phyloP scores from a whole-genome alignment of 2,888 invertebrate genomes.

The Nemoura dubitans region DNA sequence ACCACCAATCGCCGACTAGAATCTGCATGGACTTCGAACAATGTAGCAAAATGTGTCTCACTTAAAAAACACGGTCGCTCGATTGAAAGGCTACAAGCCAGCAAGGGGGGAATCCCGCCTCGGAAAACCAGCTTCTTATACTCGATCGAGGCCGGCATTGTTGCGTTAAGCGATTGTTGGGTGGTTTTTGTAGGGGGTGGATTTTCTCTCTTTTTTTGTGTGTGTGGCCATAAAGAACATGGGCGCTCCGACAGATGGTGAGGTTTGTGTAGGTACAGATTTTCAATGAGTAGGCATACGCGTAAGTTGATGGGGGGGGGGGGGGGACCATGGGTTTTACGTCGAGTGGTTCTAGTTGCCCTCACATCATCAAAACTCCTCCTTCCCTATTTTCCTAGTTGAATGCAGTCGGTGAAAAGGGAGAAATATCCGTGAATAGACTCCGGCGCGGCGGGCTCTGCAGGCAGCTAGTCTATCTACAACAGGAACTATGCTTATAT shows the following conservation, averaged over 20 bases:
- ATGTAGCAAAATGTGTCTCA: conserved; percentile 44
- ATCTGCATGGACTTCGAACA: conserved; percentile 47
- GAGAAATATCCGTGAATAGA: conserved; percentile 32
- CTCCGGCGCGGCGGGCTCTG: not conserved
- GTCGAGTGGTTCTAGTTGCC: conserved; percentile 42
- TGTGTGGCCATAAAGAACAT: conserved; percentile 17
- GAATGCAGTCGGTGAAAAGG: conserved; percentile 39
- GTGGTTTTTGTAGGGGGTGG: conserved; percentile 41
- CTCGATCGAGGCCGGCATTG: conserved; percentile 28
- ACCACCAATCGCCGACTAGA: conserved; percentile 44
- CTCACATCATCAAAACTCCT: conserved; percentile 41
- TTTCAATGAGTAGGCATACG: conserved; percentile 31
- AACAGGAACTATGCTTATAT: conserved; percentile 30
- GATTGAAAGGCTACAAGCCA: not conserved
- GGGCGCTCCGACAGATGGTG: conserved; percentile 38
- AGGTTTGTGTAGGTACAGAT: conserved; percentile 37
- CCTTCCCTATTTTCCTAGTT: conserved; percentile 41
- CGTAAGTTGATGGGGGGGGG: conserved; percentile 37
- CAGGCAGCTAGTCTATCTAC: not conserved
- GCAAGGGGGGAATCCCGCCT: conserved; percentile 16
- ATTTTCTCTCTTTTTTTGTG: conserved; percentile 12
- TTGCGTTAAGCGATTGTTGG: conserved; percentile 43
- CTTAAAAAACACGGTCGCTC: not conserved
- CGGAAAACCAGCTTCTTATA: not conserved
- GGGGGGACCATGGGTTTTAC: conserved; percentile 34